Base-by-base conservation (phyloP, 1,140 invertebrate genomes). In the Brachionus calyciflorus region DNA sequence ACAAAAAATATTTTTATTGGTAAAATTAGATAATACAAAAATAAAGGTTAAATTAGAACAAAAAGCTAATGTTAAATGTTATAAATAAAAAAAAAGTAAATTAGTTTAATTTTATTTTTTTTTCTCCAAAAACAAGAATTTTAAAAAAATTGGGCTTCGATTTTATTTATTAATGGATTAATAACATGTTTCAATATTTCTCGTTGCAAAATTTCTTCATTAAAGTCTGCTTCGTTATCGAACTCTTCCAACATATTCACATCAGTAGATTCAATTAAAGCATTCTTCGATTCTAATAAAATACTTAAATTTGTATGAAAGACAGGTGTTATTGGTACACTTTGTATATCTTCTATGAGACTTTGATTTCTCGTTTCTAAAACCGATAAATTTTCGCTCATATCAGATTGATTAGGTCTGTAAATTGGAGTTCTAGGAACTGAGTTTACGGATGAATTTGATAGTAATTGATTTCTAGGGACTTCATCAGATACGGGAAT, bases 301-400 rank as follows among this genome's bases (percentile, higher is more conserved):
- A 37, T 7, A 40, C 14, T 60, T 30, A 60, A 60, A 1, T 10
- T 41, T 1, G n/a, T 19, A 60, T 60, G 33, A 6, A 60, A 17
- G 37, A 40, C 30, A 14, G 55, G 55, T 33, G 55, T 60, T 30
- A 60, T 60, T 37, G 55, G 55, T 9, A 60, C 55, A 37, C 55
- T 60, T 21, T 33, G 55, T 37, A 60, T 60, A 33, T 60, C 30
- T 60, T 60, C 55, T 33, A n/a, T n/a, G n/a, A 60, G 37, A 37
- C 37, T 60, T n/a, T 60, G 33, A 7, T 33, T 60, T 4, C 28
- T 37, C 6, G 55, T 26, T 33, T 60, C 55, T 1, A 60, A 7
- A 33, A 60, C 33, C 14, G 55, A 40, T 37, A 60, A 60, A n/a
- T 17, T 30, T 33, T 60, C 55, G n/a, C 30, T 60, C 6, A 37